Percentiles rank a stretch among this genome's conserved stretches.
Conservation (phyloP, 2,888 invertebrate genomes). For the Pristionchus mayeri region DNA sequence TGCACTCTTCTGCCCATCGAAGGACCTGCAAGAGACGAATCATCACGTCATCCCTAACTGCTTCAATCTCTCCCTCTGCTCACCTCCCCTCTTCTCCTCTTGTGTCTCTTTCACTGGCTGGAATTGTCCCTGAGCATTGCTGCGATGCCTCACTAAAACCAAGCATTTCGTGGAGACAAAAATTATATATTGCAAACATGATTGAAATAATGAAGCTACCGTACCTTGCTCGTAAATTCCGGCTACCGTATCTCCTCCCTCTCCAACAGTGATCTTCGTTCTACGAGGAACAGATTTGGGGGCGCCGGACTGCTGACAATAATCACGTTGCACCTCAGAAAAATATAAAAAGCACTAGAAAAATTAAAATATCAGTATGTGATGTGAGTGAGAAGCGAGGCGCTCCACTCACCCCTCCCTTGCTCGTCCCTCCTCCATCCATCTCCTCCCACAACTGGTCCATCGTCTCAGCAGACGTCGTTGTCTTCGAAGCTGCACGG, state of each 20-base stretch:
- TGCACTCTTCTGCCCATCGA: too few species aligned
- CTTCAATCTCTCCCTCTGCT: background rate
- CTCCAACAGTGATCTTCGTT: too few species aligned
- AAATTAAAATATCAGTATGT: too few species aligned
- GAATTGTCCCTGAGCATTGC: background rate
- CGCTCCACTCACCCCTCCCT: background rate
- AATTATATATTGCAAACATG: background rate
- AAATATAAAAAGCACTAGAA: too few species aligned
- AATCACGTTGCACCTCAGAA: too few species aligned
- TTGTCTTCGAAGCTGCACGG: background rate
- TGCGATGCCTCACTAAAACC: background rate
- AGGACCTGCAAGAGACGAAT: too few species aligned
- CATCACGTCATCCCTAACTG: too few species aligned
- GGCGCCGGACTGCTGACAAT: too few species aligned
- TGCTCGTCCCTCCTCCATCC: background rate
- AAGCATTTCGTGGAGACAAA: background rate
- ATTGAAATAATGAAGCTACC: background rate
- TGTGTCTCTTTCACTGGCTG: background rate
- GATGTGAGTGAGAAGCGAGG: too few species aligned
- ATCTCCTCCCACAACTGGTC: background rate
- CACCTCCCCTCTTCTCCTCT: background rate
- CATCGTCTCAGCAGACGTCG: background rate
- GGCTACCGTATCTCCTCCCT: background rate
- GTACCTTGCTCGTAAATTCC: background rate
- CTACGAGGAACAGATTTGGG: too few species aligned